Conservation (phyloP, 2,888 invertebrate genomes). For the Volucella zonaria region DNA sequence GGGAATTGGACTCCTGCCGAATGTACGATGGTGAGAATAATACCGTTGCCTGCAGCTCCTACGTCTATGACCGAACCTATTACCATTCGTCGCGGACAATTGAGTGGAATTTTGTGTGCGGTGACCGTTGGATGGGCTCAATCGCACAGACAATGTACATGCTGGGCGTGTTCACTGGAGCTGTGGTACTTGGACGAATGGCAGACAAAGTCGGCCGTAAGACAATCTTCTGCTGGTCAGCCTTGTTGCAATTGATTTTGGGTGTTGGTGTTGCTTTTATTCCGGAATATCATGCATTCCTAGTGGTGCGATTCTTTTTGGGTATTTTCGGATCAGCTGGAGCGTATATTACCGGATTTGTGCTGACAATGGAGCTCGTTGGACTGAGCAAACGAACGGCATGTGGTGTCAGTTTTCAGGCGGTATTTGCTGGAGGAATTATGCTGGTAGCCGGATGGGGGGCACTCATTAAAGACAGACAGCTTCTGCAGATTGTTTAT, state of each 20-base stretch:
- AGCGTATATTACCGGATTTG: constrained; percentile 83
- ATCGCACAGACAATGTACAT: constrained; percentile 89
- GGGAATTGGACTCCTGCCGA: constrained; percentile 86
- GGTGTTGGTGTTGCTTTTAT: constrained; percentile 90
- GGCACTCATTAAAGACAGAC: constrained; percentile 88
- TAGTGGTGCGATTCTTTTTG: constrained; percentile 87
- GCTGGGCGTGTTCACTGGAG: constrained; percentile 92
- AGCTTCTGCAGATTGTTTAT: constrained; percentile 90
- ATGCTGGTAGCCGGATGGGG: constrained; percentile 94
- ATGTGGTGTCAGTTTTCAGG: constrained; percentile 90
- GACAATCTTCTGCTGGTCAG: constrained; percentile 90
- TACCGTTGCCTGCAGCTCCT: constrained; percentile 83
- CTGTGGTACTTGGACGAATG: constrained; percentile 89
- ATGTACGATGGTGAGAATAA: constrained; percentile 83
- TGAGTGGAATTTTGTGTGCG: constrained; percentile 93
- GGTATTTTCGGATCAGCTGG: constrained; percentile 94
- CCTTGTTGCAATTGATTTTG: constrained; percentile 87
- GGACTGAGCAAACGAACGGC: constrained; percentile 90
- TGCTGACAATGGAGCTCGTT: constrained; percentile 91
- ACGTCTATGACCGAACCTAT: constrained; percentile 89
- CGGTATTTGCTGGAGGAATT: constrained; percentile 90
- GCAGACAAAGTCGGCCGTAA: constrained; percentile 92
- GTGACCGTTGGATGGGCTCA: constrained; percentile 91
- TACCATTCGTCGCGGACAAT: constrained; percentile 89
- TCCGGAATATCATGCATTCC: constrained; percentile 89